Evolutionary conservation across 53 echinoderm and acorn worm genomes (phyloP).

Genomic region (Stichopus horrens): DNA sequence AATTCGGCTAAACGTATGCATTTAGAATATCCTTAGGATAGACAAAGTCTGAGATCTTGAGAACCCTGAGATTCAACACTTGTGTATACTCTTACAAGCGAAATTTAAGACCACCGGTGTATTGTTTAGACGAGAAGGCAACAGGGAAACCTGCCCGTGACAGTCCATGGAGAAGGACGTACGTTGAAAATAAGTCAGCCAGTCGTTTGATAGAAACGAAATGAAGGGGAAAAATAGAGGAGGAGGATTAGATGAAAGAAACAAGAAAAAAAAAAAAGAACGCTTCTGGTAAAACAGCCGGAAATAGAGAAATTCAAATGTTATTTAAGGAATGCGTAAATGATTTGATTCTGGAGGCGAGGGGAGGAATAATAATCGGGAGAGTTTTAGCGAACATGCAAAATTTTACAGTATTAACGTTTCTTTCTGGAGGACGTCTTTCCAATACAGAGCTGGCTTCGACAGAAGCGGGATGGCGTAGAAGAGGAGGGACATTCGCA

Average conservation of each 20-base stretch:
- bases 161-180: background rate
- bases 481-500: no score
- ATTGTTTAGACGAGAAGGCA: slow-evolving; percentile 2
- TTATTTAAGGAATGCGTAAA: slow-evolving; percentile 34
- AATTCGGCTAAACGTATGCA: slow-evolving; percentile 51
- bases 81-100: slow-evolving; percentile 39
- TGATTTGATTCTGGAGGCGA: slow-evolving; percentile 27
- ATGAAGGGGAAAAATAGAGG: background rate
- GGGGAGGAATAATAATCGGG: background rate
- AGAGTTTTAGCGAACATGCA: background rate
- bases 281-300: slow-evolving; percentile 22
- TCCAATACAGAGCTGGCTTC: no score
- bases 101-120: slow-evolving; percentile 26
- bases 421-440: no score
- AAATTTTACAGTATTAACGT: no score
- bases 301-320: slow-evolving; percentile 34
- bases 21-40: slow-evolving; percentile 45
- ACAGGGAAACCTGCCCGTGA: slow-evolving; percentile 10
- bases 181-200: no score
- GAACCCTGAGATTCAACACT: slow-evolving; percentile 26
- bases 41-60: slow-evolving; percentile 38
- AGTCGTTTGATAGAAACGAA: background rate
- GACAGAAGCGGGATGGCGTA: no score
- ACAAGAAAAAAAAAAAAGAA: background rate
- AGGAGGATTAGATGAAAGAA: background rate